Conservation (phyloP, 2,888 invertebrate species). For the Entomobrya multifasciata region DNA sequence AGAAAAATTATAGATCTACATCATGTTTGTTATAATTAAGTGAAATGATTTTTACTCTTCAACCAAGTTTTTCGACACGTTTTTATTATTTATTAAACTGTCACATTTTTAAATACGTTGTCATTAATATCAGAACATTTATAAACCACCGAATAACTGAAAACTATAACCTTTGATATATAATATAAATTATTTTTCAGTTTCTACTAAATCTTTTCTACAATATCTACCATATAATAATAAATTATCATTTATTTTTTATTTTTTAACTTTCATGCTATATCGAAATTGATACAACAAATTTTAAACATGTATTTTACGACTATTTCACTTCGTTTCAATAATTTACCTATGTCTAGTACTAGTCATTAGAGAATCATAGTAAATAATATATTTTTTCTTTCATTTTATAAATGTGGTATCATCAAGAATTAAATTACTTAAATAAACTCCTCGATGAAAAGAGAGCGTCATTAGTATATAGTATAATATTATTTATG, state of each 20-base stretch:
- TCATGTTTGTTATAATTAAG: too few relatives aligned
- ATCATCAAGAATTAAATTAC: too few relatives aligned
- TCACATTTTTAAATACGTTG: background rate
- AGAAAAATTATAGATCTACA: too few relatives aligned
- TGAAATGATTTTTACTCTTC: too few relatives aligned
- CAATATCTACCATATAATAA: background rate
- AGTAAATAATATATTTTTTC: too few relatives aligned
- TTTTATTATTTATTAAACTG: conserved; percentile 27
- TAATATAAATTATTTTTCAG: background rate
- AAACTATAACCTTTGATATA: background rate
- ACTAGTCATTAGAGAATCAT: too few relatives aligned
- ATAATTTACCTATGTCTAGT: too few relatives aligned
- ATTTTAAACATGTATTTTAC: background rate
- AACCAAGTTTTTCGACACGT: too few relatives aligned
- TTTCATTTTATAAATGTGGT: too few relatives aligned
- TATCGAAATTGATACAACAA: background rate
- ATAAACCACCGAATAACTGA: background rate
- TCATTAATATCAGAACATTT: background rate
- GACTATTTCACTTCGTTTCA: too few relatives aligned
- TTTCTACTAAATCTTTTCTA: background rate
- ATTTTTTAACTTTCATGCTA: background rate
- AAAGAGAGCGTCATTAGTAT: conserved; percentile 33
- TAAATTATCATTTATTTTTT: background rate
- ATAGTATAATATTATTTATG: background rate
- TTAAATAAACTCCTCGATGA: conserved; percentile 29